Evolutionary conservation across 2,888 invertebrate genomes (phyloP).

Genomic region (Alviniconcha strummeri): DNA sequence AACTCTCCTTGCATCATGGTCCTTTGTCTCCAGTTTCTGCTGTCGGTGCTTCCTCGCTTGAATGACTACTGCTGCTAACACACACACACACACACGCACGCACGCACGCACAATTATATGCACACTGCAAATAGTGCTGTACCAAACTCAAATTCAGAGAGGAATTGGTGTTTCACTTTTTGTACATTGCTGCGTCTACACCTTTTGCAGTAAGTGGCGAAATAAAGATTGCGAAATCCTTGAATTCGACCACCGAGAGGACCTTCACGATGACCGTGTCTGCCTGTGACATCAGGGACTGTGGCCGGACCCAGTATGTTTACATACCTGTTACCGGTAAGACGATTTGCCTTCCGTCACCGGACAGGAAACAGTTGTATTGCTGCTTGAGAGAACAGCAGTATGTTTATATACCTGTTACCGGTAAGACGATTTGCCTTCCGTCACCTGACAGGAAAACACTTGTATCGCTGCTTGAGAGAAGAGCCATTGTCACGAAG

Average conservation of each 20-base stretch:
- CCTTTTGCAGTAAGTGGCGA: not conserved
- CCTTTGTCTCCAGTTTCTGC: no score
- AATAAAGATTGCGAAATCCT: not conserved
- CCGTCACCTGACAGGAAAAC: no score
- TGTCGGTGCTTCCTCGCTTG: no score
- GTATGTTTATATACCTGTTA: not conserved
- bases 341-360: not conserved
- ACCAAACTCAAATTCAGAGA: no score
- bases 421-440: not conserved
- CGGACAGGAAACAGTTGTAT: no score
- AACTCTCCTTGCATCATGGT: no score
- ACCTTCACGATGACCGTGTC: not conserved
- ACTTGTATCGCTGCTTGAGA: no score
- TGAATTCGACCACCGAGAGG: not conserved
- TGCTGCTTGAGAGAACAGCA: not conserved
- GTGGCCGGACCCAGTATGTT: not conserved
- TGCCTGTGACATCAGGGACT: not conserved
- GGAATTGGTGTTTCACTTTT: no score
- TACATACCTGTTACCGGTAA: not conserved
- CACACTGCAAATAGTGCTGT: no score
- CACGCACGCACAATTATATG: no score
- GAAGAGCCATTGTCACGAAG: not conserved
- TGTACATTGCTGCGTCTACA: not conserved
- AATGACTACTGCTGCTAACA: no score
- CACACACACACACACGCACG: no score